phyloP scores from a whole-genome alignment of 2,888 invertebrate genomes.

The Carterocephalus palaemon region DNA sequence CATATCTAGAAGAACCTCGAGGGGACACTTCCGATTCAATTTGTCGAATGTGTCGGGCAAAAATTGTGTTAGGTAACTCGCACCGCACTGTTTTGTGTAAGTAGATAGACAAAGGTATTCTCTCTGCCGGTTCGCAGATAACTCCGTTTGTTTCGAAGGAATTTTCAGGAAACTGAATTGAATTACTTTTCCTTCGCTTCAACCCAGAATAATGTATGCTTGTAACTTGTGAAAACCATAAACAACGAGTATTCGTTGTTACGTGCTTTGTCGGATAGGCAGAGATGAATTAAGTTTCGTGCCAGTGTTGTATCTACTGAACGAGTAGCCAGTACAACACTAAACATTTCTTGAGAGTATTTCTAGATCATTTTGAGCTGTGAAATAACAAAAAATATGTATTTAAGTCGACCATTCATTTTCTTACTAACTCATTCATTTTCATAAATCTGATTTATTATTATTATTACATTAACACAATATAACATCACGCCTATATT shows the following conservation, averaged over 20 bases:
- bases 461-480: too few species aligned
- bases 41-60: constrained; percentile 55
- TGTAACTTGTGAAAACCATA: constrained; percentile 24
- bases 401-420: too few species aligned
- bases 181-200: constrained; percentile 31
- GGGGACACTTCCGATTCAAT: constrained; percentile 68
- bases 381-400: too few species aligned
- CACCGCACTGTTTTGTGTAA: constrained; percentile 32
- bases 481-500: too few species aligned
- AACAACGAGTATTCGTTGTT: constrained; percentile 22
- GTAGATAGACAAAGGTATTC: constrained; percentile 33
- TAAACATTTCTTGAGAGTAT: too few species aligned
- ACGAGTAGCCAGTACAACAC: neutral
- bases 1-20: constrained; percentile 41
- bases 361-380: too few species aligned
- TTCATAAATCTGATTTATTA: too few species aligned
- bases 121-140: constrained; percentile 25
- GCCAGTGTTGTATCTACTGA: neutral
- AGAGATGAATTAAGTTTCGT: constrained; percentile 28
- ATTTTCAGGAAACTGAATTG: constrained; percentile 35
- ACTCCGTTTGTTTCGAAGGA: constrained; percentile 34
- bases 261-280: constrained; percentile 23
- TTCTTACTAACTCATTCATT: too few species aligned
- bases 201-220: constrained; percentile 28
- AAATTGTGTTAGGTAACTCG: constrained; percentile 57